phyloP scores from a whole-genome alignment of 1,140 invertebrate species.

The Mesaphorura yosii region DNA sequence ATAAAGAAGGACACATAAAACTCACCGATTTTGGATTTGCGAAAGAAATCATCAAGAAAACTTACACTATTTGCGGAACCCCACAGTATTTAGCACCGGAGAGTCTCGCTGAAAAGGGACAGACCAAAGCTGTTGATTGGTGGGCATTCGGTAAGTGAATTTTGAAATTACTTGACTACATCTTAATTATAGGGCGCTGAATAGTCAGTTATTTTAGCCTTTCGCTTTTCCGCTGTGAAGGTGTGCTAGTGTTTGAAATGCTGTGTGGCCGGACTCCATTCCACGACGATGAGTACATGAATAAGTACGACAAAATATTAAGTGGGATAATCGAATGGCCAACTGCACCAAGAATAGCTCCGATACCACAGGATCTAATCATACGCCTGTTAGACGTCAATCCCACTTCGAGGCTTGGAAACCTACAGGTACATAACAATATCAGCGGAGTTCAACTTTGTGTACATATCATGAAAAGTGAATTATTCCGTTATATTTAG shows the following conservation, averaged over 20 bases:
- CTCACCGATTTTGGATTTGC: conserved; percentile 97
- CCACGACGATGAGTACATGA: conserved; percentile 47
- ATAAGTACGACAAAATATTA: conserved; percentile 54
- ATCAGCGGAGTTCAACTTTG: background rate
- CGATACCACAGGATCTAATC: conserved; percentile 84
- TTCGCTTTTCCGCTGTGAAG: too few species aligned
- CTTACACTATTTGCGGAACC: conserved; percentile 92
- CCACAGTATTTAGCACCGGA: conserved; percentile 91
- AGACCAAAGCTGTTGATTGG: conserved; percentile 95
- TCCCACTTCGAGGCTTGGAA: conserved; percentile 70
- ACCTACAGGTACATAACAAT: too few species aligned
- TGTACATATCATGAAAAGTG: background rate
- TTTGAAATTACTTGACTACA: background rate
- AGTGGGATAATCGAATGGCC: conserved; percentile 36
- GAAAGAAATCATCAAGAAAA: conserved; percentile 78
- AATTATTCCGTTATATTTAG: background rate
- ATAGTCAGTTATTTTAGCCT: too few species aligned
- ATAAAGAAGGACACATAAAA: conserved; percentile 84
- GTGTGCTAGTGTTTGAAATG: conserved; percentile 38
- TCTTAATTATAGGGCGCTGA: background rate
- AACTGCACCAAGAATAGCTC: conserved; percentile 62
- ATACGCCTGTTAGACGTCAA: conserved; percentile 77
- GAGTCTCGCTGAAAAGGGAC: conserved; percentile 90
- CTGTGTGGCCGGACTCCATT: conserved; percentile 40
- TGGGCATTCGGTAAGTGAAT: conserved; percentile 72